Conservation (phyloP, 2,797 vertebrate genomes). For the Varecia variegata region DNA sequence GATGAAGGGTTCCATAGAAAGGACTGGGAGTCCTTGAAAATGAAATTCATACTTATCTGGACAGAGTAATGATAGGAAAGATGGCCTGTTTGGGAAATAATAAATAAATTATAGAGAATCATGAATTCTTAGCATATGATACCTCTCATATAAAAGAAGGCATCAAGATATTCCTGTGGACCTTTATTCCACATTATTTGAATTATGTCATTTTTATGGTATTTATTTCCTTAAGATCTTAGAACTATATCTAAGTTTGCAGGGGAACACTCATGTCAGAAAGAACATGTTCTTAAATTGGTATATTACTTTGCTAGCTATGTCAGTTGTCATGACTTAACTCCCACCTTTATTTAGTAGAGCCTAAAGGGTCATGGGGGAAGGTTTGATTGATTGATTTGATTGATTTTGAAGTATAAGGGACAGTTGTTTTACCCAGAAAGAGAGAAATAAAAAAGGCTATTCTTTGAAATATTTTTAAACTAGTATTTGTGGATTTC, state of each 20-base stretch:
- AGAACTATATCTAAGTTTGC: background rate
- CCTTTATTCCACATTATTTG: background rate
- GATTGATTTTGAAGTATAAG: background rate
- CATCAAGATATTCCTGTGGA: background rate
- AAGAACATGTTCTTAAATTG: background rate
- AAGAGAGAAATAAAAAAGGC: background rate
- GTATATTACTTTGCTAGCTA: background rate
- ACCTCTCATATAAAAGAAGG: background rate
- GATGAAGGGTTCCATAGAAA: constrained; percentile 38
- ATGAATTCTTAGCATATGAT: background rate
- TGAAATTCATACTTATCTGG: constrained; percentile 20
- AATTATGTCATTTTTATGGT: background rate
- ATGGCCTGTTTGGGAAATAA: background rate
- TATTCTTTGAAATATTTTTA: background rate
- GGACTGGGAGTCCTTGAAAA: constrained; percentile 31
- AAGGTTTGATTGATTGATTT: background rate
- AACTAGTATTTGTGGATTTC: background rate
- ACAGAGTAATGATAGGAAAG: background rate
- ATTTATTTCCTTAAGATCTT: constrained; percentile 37
- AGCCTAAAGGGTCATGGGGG: background rate
- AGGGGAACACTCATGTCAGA: background rate
- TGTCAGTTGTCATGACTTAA: background rate
- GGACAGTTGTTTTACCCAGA: background rate
- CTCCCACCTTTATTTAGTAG: background rate
- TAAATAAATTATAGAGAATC: background rate